Percentiles rank a stretch among this genome's conserved stretches.
These are phyloP conservation scores for Eulithis testata DNA, from an alignment of 2,888 invertebrate species.

Conservation along the genomic window DNA sequence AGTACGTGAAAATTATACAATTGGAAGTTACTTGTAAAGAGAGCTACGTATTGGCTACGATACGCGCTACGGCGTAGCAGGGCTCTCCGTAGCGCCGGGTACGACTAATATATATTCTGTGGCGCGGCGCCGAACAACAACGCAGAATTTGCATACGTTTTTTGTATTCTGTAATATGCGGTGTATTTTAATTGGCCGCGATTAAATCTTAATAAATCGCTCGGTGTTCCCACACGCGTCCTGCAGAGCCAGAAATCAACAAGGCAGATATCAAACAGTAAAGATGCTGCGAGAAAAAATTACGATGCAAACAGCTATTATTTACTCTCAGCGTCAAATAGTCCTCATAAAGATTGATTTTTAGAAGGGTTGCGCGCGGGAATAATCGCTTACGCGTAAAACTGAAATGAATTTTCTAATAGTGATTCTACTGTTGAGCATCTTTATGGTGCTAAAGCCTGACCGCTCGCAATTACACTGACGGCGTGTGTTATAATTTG, in stretches of 20 bases:
- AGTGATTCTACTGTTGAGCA: conserved; percentile 14
- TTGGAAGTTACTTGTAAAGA: not conserved
- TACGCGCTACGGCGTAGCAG: conserved; percentile 58
- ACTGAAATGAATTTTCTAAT: not conserved
- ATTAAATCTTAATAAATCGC: conserved; percentile 83
- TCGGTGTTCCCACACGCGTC: conserved; percentile 73
- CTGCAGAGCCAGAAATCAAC: conserved; percentile 19
- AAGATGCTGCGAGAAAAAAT: not conserved
- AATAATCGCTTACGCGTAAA: not conserved
- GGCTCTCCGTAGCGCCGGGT: conserved; percentile 49
- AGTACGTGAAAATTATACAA: not conserved
- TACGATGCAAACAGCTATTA: not conserved
- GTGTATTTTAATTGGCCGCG: conserved; percentile 78
- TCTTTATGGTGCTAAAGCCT: conserved; percentile 35
- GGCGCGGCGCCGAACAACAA: conserved; percentile 55
- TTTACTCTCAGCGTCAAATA: not conserved
- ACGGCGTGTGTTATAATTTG: conserved; percentile 75
- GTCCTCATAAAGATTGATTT: not conserved
- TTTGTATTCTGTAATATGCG: conserved; percentile 71
- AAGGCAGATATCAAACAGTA: conserved; percentile 15
- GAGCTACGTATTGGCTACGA: conserved; percentile 28
- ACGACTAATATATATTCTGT: conserved; percentile 26
- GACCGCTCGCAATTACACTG: conserved; percentile 72
- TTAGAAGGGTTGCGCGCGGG: not conserved
- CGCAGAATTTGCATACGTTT: conserved; percentile 68